Evolutionary conservation across 2,797 vertebrate species (phyloP), one percentile per base, ranked within the genome.

Genomic region (Crypturellus tataupa): DNA sequence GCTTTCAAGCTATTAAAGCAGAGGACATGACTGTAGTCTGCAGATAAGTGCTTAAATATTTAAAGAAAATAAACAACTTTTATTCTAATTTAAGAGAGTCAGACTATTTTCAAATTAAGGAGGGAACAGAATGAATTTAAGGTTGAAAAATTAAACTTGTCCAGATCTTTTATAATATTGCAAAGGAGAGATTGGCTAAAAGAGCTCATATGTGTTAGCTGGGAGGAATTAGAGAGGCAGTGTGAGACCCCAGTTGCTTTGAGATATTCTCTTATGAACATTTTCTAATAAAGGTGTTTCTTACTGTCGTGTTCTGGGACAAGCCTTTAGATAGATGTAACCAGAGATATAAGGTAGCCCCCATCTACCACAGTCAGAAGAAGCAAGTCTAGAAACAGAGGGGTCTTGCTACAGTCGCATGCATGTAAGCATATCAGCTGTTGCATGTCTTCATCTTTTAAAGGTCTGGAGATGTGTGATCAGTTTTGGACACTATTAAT

Each of bases 211-310:
- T 53, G 29, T 2, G 0, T 37, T 31, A 78, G 27, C 40, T 62
- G 21, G 24, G 69, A 62, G 5, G 42, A 85, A 47, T 42, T 71
- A 76, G 17, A 83, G 76, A 68, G 37, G 5, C 10, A 63, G 6
- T 21, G 40, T 0, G 2, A 63, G 55, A 58, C 18, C 78, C 59
- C 33, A 80, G n/a, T 20, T 5, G 55, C 5, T 82, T 10, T 0
- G 0, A 67, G 58, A 42, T 53, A 49, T 80, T 67, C 64, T 25
- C 46, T 76, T 42, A 82, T 53, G 75, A 71, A 37, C 35, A 53
- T 14, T 39, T 29, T 53, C 14, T 53, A 24, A 47, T 1, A 1
- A 59, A 63, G 3, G 9, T n/a, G 29, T 33, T 37, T 49, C 5
- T 40, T 65, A 44, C 1, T 35, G 40, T 15, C 24, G 7, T 39